These are phyloP conservation scores for Dasypus novemcinctus DNA, from an alignment of 2,113 vertebrate genomes.

Conservation along the genomic window DNA sequence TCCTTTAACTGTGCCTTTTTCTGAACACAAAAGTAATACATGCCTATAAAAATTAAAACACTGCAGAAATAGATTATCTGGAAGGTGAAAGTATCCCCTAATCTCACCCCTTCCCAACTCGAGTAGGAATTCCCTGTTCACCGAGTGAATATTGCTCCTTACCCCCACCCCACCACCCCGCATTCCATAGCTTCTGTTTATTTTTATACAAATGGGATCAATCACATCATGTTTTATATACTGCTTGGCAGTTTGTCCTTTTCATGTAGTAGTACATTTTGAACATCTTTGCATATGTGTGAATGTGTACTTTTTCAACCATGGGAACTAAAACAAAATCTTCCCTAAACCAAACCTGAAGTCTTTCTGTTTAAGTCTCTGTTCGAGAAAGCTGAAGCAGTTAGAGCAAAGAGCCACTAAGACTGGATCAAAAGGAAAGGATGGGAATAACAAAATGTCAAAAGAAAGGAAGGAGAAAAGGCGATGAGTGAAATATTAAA, in stretches of 20 bases:
- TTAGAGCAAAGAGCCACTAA: not conserved
- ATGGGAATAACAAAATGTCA: not conserved
- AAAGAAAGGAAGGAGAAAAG: not conserved
- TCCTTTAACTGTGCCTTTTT: not conserved
- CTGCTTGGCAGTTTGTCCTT: not conserved
- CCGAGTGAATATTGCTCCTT: not conserved
- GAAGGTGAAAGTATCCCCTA: not conserved
- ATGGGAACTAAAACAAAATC: not conserved
- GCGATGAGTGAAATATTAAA: not conserved
- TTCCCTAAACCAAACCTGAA: not conserved
- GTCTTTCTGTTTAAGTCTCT: not conserved
- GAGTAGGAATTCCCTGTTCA: not conserved
- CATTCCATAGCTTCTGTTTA: not conserved
- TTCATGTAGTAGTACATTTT: not conserved
- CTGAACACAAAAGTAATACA: not conserved
- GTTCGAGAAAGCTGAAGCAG: not conserved
- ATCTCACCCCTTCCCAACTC: not conserved
- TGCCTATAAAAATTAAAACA: slow-evolving; percentile 27
- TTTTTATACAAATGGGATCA: not conserved
- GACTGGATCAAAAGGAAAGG: not conserved
- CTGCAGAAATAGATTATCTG: not conserved
- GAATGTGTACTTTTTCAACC: not conserved
- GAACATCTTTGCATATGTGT: not conserved
- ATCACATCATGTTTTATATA: not conserved
- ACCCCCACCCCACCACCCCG: no score